Base-by-base conservation (phyloP, 2,113 vertebrate species). In the Plotosus lineatus region DNA sequence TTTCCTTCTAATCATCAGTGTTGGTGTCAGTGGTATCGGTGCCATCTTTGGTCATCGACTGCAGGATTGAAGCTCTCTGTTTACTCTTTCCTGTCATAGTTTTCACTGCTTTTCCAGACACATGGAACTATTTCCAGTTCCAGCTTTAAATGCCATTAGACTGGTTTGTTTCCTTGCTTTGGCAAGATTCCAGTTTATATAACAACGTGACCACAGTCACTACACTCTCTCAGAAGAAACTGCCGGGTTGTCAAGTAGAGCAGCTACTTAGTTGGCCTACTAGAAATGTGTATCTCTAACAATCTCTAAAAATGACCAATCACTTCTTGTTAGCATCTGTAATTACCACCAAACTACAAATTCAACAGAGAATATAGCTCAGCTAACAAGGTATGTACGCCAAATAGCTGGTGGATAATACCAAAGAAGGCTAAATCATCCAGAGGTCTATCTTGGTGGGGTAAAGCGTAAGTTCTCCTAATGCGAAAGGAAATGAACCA, bases 121-220 rank as follows among this genome's bases (percentile, higher is more conserved):
- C 10, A 42, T n/a, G 21, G 4, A 69, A 26, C 11, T 40, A 26
- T 69, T 68, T 66, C 63, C 11, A 1, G 10, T 38, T 56, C 42
- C 36, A 80, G 48, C 36, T 28, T 44, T 36, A 8, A 74, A 77
- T 50, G 11, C 56, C 48, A 61, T 50, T 63, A 42, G 36, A 46
- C 17, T 38, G 6, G n/a, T 60, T 46, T 63, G 68, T 31, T 31
- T 76, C 21, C 51, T 17, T 3, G 33, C 46, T 74, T 44, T 69
- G 77, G 26, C 19, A n/a, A 31, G 75, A 61, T 65, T 21, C 51
- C 38, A 50, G 48, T 81, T 60, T 58, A 80, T 23, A 82, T 72
- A 42, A 40, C 15, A 3, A 14, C 26, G 33, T 33, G 12, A 40
- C 77, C 77, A 44, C 80, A 21, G 15, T 75, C n/a, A 82, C 82